Base-by-base conservation (phyloP, 2,113 vertebrate genomes). In the Prunella himalayana region DNA sequence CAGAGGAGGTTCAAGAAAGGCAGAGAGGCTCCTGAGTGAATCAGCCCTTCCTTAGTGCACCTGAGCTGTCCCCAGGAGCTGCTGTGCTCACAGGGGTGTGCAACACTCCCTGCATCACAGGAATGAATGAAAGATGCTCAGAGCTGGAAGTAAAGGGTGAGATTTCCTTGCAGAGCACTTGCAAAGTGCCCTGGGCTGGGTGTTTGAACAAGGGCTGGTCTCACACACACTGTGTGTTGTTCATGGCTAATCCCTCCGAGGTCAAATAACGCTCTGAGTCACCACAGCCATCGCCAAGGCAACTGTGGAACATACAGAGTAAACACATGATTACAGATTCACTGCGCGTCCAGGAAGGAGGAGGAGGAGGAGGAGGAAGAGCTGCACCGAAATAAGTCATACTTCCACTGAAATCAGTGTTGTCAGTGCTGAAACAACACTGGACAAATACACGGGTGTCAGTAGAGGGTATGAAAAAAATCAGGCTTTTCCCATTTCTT, bases 221-320 rank as follows among this genome's bases (percentile, higher is more conserved):
- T 94, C 79, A 35, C 77, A 82, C 91, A 93, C 85, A 75, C 59
- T 15, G 23, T 8, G 77, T 92, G 94, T 27, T 82, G 56, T 57
- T 95, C 78, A 78, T 15, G 42, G 86, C 82, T 96, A 92, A 97
- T 94, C 92, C 91, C 76, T 60, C 53, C 1, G 15, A 92, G 71
- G 77, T 96, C 94, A 95, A 95, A 66, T 63, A 95, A 96, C 37
- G 28, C 80, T 84, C 65, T 94, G 90, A 95, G 94, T 97, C 94
- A 96, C 79, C 76, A 41, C 33, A 91, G 65, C 37, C 54, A 96
- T 95, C 72, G 57, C 92, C 97, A 94, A 82, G 93, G 96, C 95
- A 96, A 96, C 94, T 47, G 76, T 0, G 0, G 61, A 94, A 91
- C 70, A 92, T 79, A 95, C 79, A 63, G 59, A 54, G 65, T 91